Evolutionary conservation across 2,113 vertebrate genomes (phyloP), one percentile per base, ranked within the genome.

Genomic region (Perca schrenkii): DNA sequence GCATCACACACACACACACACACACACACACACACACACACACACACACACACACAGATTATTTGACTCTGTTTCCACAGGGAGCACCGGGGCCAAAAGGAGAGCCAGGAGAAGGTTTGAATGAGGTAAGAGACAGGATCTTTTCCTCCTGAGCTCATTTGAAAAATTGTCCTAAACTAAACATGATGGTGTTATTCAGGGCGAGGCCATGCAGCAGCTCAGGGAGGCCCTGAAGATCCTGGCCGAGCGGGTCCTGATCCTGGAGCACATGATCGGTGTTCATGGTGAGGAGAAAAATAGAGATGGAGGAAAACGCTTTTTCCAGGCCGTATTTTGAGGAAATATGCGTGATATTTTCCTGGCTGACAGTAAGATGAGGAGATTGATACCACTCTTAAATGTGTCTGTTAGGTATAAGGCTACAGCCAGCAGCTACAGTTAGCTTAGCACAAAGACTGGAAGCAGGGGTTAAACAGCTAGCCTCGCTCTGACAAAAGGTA

Each of bases 161-260:
- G n/a, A 65, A 74, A 82, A 36, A 43, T 13, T 21, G 5, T 36
- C 17, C 36, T 6, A 11, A 69, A 69, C 58, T 64, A 43, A 79
- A 72, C 22, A 17, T 80, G 60, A 22, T 12, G 25, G 22, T 84
- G 40, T 25, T 75, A 16, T 82, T 69, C 89, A 98, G 97, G 96
- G 95, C 0, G 97, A 99, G 83, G 96, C 96, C 0, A 94, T 98
- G n/a, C 97, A 97, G 71, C 98, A 99, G 82, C 96, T 99, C 80
- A 95, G 97, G 74, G 98, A 99, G 86, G 98, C 98, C n/a, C 94
- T 99, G 92, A 99, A 99, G 95, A 99, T 99, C 94, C 95, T 99
- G 91, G 98, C 97, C 0, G 98, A 99, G 95, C 91, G 98, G 31
- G 97, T 99, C 40, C 95, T 99, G 82, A 99, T 99, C 90, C 95